Evolutionary conservation across 2,797 vertebrate genomes (phyloP).

Genomic region (Semotilus atromaculatus): DNA sequence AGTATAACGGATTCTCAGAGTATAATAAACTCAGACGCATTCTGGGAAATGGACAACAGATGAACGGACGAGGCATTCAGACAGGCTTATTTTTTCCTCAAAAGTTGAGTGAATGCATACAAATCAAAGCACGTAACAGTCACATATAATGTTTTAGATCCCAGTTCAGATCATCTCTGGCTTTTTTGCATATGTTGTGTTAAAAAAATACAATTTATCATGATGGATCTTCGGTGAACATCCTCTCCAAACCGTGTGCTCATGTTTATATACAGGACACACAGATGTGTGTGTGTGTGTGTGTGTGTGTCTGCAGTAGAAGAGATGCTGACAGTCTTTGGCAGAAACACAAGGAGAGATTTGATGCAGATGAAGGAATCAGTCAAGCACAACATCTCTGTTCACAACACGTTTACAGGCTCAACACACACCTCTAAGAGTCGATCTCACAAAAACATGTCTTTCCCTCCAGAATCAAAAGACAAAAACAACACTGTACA

Average conservation of each 20-base stretch:
- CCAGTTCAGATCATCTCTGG: slow-evolving; percentile 54
- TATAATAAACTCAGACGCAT: neutral
- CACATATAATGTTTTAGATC: slow-evolving; percentile 59
- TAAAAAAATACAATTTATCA: slow-evolving; percentile 61
- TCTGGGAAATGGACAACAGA: slow-evolving; percentile 4
- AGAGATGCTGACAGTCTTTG: slow-evolving; percentile 74
- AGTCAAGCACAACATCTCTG: slow-evolving; percentile 11
- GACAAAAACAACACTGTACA: neutral
- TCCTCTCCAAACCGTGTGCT: slow-evolving; percentile 46
- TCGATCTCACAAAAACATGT: neutral
- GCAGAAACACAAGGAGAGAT: slow-evolving; percentile 72
- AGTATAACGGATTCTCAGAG: slow-evolving; percentile 1
- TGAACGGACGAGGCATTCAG: neutral
- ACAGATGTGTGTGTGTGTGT: slow-evolving; percentile 32
- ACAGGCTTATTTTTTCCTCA: slow-evolving; percentile 1
- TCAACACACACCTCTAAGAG: slow-evolving; percentile 53
- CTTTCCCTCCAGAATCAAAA: neutral
- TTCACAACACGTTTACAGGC: neutral
- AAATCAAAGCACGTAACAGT: slow-evolving; percentile 65
- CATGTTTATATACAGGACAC: slow-evolving; percentile 57
- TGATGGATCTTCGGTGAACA: slow-evolving; percentile 55
- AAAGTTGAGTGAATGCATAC: slow-evolving; percentile 18
- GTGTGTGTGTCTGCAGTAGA: slow-evolving; percentile 26
- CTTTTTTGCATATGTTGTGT: slow-evolving; percentile 69
- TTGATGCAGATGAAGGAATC: slow-evolving; percentile 58